These are phyloP conservation scores for Pungitius pungitius DNA, from an alignment of 2,113 vertebrate genomes.

Conservation along the genomic window DNA sequence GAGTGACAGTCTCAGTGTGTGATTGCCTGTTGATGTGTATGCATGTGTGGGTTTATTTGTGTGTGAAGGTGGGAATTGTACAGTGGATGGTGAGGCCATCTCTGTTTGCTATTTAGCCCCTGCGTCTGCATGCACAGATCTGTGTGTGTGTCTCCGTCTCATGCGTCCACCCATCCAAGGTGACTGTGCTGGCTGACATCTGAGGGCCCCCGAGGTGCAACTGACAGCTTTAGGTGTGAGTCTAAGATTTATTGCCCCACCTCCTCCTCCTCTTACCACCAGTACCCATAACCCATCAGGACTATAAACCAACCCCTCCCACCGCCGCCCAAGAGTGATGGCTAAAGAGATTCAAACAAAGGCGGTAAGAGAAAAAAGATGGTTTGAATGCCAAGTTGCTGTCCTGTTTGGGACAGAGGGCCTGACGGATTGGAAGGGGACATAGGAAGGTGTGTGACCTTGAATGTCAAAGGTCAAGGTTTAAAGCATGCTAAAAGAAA, in stretches of 20 bases:
- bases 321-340: slow-evolving; percentile 64
- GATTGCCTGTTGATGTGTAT: slow-evolving; percentile 29
- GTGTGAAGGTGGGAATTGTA: slow-evolving; percentile 33
- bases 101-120: slow-evolving; percentile 48
- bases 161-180: slow-evolving; percentile 78
- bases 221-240: slow-evolving; percentile 84
- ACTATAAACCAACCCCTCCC: slow-evolving; percentile 73
- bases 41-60: slow-evolving; percentile 39
- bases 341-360: slow-evolving; percentile 84
- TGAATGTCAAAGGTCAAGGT: slow-evolving; percentile 75
- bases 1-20: slow-evolving; percentile 35
- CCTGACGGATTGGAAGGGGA: slow-evolving; percentile 60
- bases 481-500: slow-evolving; percentile 72
- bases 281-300: slow-evolving; percentile 73
- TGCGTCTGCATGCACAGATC: slow-evolving; percentile 21
- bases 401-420: slow-evolving; percentile 46
- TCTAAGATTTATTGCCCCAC: slow-evolving; percentile 80
- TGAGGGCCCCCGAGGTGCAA: slow-evolving; percentile 65
- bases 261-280: slow-evolving; percentile 54
- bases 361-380: slow-evolving; percentile 68
- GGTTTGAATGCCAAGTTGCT: slow-evolving; percentile 45
- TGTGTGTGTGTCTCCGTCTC: slow-evolving; percentile 45
- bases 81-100: slow-evolving; percentile 27
- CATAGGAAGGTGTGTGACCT: slow-evolving; percentile 68
- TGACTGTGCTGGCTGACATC: slow-evolving; percentile 80